Conservation (phyloP, 2,113 vertebrate species). For the Apus apus region DNA sequence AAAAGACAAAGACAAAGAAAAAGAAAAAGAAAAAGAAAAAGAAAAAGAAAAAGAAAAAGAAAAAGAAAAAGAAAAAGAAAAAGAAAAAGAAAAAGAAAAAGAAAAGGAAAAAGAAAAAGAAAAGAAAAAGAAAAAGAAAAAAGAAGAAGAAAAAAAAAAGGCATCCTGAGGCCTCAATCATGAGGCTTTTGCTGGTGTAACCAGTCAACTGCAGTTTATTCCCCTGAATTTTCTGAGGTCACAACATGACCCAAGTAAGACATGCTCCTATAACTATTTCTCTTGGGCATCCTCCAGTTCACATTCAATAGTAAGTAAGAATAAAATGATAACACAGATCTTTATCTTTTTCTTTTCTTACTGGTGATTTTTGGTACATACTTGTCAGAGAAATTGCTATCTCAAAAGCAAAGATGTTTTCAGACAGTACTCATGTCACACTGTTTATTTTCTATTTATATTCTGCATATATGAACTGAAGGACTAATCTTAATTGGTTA, state of each 20-base stretch:
- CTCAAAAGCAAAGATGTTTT: not conserved
- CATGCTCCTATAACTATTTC: not conserved
- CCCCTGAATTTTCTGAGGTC: not conserved
- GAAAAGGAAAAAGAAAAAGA: too few relatives aligned
- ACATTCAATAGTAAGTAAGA: not conserved
- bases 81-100: too few relatives aligned
- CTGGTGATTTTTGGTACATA: not conserved
- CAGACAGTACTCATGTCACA: not conserved
- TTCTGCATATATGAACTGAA: not conserved
- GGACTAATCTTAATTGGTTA: not conserved
- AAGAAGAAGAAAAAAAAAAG: not conserved
- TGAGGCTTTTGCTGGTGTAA: not conserved
- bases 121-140: too few relatives aligned
- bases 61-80: too few relatives aligned
- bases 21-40: too few relatives aligned
- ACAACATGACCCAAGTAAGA: not conserved
- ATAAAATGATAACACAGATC: not conserved
- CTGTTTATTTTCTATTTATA: not conserved
- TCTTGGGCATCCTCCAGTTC: not conserved
- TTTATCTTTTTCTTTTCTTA: not conserved
- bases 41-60: too few relatives aligned
- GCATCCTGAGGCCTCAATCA: not conserved
- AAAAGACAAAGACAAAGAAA: too few relatives aligned
- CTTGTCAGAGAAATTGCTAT: not conserved
- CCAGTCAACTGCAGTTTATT: not conserved